Base-by-base conservation (phyloP, 2,888 invertebrate genomes). In the Ernsta delagoae region DNA sequence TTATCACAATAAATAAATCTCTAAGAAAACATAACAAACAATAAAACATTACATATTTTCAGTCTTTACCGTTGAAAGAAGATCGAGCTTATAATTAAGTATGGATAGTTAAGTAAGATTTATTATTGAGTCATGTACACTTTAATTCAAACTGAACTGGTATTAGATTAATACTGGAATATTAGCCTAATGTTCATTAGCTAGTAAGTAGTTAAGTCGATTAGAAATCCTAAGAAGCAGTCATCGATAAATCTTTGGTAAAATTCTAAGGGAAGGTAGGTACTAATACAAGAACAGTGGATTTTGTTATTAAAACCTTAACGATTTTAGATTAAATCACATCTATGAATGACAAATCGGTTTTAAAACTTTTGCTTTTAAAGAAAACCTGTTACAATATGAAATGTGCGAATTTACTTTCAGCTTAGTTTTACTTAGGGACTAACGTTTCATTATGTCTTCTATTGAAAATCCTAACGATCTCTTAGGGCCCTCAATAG, bases 371-470 rank as follows among this genome's bases (percentile, higher is more conserved):
- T 31, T 50, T 41, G 24, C 12, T 59, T n/a, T 48, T 45, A 45
- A 65, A 65, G 12, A 64, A 64, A 73, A 73, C 73, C 72, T 71
- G 73, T 65, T 65, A 43, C 67, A 56, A 54, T 65, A 63, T 69
- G 53, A 61, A 70, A 69, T 59, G 62, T 45, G 53, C 63, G 61
- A 71, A 67, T 72, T 74, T 69, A 71, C 70, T 73, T 75, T 73
- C 70, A 71, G 72, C 72, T 72, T 61, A 57, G 41, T 24, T 62
- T 69, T 59, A 12, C 39, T 64, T 12, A 31, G 65, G 69, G 59
- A 69, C 93, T 96, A 97, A 91, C 97, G 96, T 86, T 96, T 96
- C 97, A 98, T 97, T 74, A 98, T 98, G 81, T 98, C 97, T 79
- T 97, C 97, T 88, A 98, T 98, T 76, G 96, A 96, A 89, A 98